Evolutionary conservation across 1,140 invertebrate species (phyloP), one percentile per base, ranked within the genome.

Genomic region (Leptinotarsa texana): DNA sequence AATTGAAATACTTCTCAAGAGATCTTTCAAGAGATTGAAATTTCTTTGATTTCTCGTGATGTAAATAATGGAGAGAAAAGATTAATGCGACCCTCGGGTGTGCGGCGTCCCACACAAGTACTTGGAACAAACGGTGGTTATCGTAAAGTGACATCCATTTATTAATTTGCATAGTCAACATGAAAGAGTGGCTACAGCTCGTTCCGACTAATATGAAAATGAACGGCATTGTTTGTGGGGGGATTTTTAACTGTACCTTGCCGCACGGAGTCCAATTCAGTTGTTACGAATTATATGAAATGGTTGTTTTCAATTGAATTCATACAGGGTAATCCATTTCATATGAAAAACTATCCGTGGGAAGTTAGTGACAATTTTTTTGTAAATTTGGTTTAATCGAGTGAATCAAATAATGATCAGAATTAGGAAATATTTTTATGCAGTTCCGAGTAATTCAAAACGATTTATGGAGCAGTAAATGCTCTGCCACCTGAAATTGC

Each of bases 91-190:
- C 72, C 57, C 15, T 48, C 72, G 13, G 42, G 65, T 67, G 24
- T 15, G 13, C 63, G 24, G 42, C 51, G 17, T 21, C 61, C 57
- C 72, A 65, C 33, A 73, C 27, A 33, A 63, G 21, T 5, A 18
- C 69, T 73, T 73, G 63, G 47, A 63, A 73, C 63, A 48, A 73
- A 73, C 72, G 63, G 70, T 66, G 24, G 48, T 74, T 77, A 74
- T 61, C 73, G 75, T 71, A 73, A 49, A 76, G 57, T 75, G 73
- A 66, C 51, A 63, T 66, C 47, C 61, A 70, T 65, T 74, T 75
- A 62, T 73, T 75, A 73, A 75, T 63, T 66, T 73, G 61, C 72
- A 73, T 73, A 73, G 65, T 27, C 65, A 67, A 67, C 65, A 17
- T 27, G 15, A 67, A 67, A 42, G 18, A 67, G 65, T 42, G 17